Percentiles rank a stretch among this genome's conserved stretches.
These are phyloP conservation scores for Echeneis naucrates DNA, from an alignment of 2,797 vertebrate genomes.

Conservation along the genomic window DNA sequence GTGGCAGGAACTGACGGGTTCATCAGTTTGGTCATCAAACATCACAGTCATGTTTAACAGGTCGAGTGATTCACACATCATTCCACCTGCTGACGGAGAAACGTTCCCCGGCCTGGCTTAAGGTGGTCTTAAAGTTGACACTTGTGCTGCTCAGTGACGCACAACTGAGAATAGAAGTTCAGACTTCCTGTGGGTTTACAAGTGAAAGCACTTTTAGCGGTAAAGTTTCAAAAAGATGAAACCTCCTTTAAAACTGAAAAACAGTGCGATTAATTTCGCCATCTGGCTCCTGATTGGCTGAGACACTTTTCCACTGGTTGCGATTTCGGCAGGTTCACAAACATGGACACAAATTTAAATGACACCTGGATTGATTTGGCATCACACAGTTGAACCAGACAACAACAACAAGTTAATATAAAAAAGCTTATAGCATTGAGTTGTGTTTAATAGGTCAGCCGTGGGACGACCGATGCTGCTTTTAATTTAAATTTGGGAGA, in stretches of 20 bases:
- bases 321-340: not conserved
- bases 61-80: not conserved
- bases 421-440: conserved; percentile 24
- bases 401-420: not conserved
- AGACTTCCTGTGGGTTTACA: not conserved
- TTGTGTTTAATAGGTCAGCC: conserved; percentile 20
- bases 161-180: not conserved
- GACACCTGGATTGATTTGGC: no score
- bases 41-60: no score
- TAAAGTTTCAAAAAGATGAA: no score
- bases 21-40: not conserved
- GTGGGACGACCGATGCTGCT: not conserved
- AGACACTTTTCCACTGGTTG: not conserved
- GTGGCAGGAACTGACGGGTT: not conserved
- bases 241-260: no score
- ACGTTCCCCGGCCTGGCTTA: not conserved
- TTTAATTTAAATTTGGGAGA: not conserved
- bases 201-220: no score
- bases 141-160: not conserved
- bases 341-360: no score
- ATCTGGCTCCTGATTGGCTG: not conserved
- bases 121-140: not conserved
- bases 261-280: not conserved
- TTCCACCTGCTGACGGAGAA: not conserved
- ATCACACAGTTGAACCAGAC: not conserved